Evolutionary conservation across 2,888 invertebrate species (phyloP).

Genomic region (Hirtodrosophila histrioides): DNA sequence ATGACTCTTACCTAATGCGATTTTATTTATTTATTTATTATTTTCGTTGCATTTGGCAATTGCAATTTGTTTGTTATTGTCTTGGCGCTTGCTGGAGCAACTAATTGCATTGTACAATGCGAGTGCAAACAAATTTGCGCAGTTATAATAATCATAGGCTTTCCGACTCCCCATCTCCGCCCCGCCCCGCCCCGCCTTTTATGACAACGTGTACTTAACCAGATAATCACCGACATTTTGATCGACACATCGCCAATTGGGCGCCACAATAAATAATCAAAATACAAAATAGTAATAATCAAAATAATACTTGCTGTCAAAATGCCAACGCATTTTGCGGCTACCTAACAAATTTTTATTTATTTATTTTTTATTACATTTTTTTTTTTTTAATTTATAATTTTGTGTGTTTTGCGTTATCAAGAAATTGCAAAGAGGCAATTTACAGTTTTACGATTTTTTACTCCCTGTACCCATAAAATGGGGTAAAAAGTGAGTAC

Average conservation of each 20-base stretch:
- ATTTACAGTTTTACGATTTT: slow-evolving; percentile 21
- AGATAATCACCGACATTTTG: slow-evolving; percentile 44
- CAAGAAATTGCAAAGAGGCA: slow-evolving; percentile 46
- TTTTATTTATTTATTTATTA: slow-evolving; percentile 11
- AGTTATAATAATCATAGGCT: slow-evolving; percentile 50
- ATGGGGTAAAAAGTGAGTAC: too few relatives aligned
- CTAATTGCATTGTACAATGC: slow-evolving; percentile 45
- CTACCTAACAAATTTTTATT: slow-evolving; percentile 22
- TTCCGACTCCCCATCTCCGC: neutral
- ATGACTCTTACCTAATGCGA: slow-evolving; percentile 27
- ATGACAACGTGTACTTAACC: slow-evolving; percentile 7
- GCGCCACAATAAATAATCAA: slow-evolving; percentile 64
- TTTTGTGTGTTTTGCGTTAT: slow-evolving; percentile 35
- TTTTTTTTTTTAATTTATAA: slow-evolving; percentile 8
- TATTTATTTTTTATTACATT: neutral
- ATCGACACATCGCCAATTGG: slow-evolving; percentile 64
- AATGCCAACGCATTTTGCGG: slow-evolving; percentile 31
- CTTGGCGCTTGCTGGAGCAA: slow-evolving; percentile 46
- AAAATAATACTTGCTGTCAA: slow-evolving; percentile 28
- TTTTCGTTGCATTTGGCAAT: slow-evolving; percentile 20
- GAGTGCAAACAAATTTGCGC: slow-evolving; percentile 53
- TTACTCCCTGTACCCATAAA: too few relatives aligned
- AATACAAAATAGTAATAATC: slow-evolving; percentile 13
- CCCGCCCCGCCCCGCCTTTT: too few relatives aligned
- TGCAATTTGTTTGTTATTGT: slow-evolving; percentile 53